Evolutionary conservation across 1,140 invertebrate genomes (phyloP).

Genomic region (Rhagoletis pomonella): DNA sequence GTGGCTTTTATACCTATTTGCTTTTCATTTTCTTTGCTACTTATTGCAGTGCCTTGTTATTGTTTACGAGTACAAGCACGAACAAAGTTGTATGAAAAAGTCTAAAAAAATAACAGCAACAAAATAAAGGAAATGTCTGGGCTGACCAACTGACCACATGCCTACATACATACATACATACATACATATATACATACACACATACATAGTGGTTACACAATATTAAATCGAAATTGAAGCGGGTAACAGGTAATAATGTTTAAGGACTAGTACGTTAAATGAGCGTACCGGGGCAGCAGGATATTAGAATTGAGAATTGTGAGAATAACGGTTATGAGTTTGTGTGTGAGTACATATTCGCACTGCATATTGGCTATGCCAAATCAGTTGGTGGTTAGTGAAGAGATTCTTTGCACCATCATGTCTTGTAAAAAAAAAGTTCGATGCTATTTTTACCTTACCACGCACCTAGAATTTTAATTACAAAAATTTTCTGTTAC

Average conservation of each 20-base stretch:
- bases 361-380: no score
- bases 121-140: constrained; percentile 8
- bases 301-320: background rate
- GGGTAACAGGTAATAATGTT: constrained; percentile 32
- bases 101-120: background rate
- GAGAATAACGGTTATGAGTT: background rate
- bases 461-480: background rate
- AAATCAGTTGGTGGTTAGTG: background rate
- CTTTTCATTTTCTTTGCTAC: constrained; percentile 33
- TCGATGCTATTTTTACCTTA: background rate
- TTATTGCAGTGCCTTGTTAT: constrained; percentile 48
- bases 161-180: no score
- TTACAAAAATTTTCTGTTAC: constrained; percentile 27
- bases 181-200: no score
- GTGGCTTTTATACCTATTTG: constrained; percentile 25
- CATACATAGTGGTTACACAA: background rate
- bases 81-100: background rate
- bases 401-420: background rate
- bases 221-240: constrained; percentile 1
- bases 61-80: constrained; percentile 47
- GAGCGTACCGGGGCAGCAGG: background rate
- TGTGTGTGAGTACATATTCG: background rate
- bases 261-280: background rate
- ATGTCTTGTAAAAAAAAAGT: background rate
- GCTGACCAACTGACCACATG: background rate